phyloP scores from a whole-genome alignment of 2,888 invertebrate genomes.

The Clusia tigrina region DNA sequence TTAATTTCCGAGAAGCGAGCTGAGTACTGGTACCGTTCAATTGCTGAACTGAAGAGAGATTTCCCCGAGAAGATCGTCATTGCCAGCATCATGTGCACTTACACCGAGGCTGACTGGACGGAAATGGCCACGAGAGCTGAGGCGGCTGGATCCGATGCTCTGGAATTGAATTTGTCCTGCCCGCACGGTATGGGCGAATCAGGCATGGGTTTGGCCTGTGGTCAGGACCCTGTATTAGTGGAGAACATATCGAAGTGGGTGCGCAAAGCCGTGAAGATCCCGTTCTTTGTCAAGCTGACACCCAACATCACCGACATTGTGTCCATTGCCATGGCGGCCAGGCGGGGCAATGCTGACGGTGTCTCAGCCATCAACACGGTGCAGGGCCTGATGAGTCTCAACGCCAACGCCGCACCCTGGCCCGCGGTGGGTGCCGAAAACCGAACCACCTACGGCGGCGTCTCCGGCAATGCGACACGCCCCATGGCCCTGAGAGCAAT shows the following conservation, averaged over 20 bases:
- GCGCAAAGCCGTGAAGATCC: slow-evolving; percentile 82
- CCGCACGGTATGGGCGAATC: slow-evolving; percentile 99
- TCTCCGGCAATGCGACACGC: slow-evolving; percentile 92
- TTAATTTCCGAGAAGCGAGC: slow-evolving; percentile 96
- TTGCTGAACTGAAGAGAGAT: slow-evolving; percentile 87
- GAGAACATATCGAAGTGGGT: slow-evolving; percentile 93
- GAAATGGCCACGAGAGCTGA: slow-evolving; percentile 80
- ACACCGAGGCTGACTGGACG: slow-evolving; percentile 87
- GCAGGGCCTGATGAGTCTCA: slow-evolving; percentile 90
- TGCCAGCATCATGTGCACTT: slow-evolving; percentile 95
- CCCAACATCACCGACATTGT: slow-evolving; percentile 97
- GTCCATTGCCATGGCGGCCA: slow-evolving; percentile 86
- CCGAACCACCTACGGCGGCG: slow-evolving; percentile 92
- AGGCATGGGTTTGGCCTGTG: slow-evolving; percentile 98
- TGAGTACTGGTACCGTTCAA: slow-evolving; percentile 90
- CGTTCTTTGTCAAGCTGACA: slow-evolving; percentile 96
- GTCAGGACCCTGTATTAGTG: slow-evolving; percentile 91
- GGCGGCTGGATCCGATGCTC: slow-evolving; percentile 87
- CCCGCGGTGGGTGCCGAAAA: slow-evolving; percentile 83
- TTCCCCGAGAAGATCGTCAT: slow-evolving; percentile 92
- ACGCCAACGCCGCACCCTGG: slow-evolving; percentile 86
- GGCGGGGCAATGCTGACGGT: slow-evolving; percentile 90
- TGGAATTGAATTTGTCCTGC: slow-evolving; percentile 96
- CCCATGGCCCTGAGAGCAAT: slow-evolving; percentile 94
- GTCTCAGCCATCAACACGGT: slow-evolving; percentile 98